A percentile compares a stretch with the other conserved stretches of the same genome.
phyloP scores from a whole-genome alignment of 1,140 invertebrate genomes.

The Meloidogyne chitwoodi region DNA sequence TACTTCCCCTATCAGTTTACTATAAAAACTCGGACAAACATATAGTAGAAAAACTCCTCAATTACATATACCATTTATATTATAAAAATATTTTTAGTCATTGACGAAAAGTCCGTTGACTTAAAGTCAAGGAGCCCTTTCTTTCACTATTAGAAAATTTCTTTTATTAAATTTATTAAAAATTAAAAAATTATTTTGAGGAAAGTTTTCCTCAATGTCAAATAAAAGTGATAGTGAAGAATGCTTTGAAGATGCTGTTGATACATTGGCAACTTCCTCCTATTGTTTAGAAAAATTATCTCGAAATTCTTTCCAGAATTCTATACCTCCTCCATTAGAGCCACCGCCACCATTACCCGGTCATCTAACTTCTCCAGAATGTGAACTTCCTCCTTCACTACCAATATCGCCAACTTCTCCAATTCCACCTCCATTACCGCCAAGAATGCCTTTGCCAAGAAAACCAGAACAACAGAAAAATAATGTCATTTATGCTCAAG shows the following conservation, averaged over 20 bases:
- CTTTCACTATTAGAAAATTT: too few relatives aligned
- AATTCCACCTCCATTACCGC: constrained; percentile 44
- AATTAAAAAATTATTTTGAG: not conserved
- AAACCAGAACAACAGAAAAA: not conserved
- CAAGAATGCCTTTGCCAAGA: constrained; percentile 17
- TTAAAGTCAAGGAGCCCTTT: too few relatives aligned
- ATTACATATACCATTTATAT: too few relatives aligned
- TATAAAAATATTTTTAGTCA: too few relatives aligned
- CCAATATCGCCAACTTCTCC: constrained; percentile 5
- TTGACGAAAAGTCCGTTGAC: too few relatives aligned
- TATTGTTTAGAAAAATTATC: not conserved
- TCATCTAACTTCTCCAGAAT: not conserved
- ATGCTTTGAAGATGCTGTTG: constrained; percentile 19
- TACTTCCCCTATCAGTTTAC: too few relatives aligned
- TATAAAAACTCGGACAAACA: too few relatives aligned
- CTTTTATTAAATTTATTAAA: too few relatives aligned
- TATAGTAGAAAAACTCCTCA: too few relatives aligned
- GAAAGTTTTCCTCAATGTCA: not conserved
- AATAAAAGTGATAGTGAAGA: constrained; percentile 23
- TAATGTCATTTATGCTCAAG: not conserved
- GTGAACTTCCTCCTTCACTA: not conserved
- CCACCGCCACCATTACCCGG: constrained; percentile 37
- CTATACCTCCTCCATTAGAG: constrained; percentile 22
- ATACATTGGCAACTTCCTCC: not conserved
- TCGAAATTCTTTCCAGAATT: constrained; percentile 4